A percentile compares a stretch with the other conserved stretches of the same genome.
These are phyloP conservation scores for Morinoia aosen DNA, from an alignment of 2,888 invertebrate species.

Conservation along the genomic window DNA sequence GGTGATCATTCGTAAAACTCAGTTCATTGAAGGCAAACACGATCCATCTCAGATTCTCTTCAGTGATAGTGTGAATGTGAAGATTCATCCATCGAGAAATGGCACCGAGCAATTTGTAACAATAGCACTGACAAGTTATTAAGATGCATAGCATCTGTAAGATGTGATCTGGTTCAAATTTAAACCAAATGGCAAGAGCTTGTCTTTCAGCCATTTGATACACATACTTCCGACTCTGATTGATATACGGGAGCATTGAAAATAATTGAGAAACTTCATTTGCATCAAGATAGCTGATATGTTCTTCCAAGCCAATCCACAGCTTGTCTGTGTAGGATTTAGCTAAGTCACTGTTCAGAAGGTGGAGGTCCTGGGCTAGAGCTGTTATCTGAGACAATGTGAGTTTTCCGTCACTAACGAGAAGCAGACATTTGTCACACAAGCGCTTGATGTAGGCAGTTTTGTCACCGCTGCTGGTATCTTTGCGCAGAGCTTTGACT, in stretches of 20 bases:
- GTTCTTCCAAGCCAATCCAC: conserved; percentile 79
- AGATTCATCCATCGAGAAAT: conserved; percentile 76
- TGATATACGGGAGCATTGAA: conserved; percentile 76
- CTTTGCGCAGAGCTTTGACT: conserved; percentile 70
- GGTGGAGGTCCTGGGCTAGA: conserved; percentile 75
- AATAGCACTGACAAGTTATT: conserved; percentile 68
- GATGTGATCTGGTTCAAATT: conserved; percentile 69
- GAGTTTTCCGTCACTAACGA: conserved; percentile 77
- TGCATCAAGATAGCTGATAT: conserved; percentile 76
- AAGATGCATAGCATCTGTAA: conserved; percentile 69
- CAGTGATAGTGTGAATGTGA: conserved; percentile 77
- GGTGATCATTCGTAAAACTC: conserved; percentile 75
- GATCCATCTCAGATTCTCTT: conserved; percentile 74
- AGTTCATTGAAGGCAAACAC: conserved; percentile 75
- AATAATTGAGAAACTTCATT: conserved; percentile 77
- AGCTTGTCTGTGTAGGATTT: conserved; percentile 77
- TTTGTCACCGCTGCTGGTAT: conserved; percentile 61
- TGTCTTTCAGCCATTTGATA: conserved; percentile 77
- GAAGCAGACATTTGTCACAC: conserved; percentile 77
- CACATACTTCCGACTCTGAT: conserved; percentile 77
- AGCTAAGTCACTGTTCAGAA: conserved; percentile 73
- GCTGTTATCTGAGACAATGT: conserved; percentile 77
- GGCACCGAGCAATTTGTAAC: conserved; percentile 70
- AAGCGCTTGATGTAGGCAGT: conserved; percentile 70
- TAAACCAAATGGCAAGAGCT: conserved; percentile 76